Evolutionary conservation across 2,888 invertebrate species (phyloP).

Genomic region (Pilophorus perplexus): DNA sequence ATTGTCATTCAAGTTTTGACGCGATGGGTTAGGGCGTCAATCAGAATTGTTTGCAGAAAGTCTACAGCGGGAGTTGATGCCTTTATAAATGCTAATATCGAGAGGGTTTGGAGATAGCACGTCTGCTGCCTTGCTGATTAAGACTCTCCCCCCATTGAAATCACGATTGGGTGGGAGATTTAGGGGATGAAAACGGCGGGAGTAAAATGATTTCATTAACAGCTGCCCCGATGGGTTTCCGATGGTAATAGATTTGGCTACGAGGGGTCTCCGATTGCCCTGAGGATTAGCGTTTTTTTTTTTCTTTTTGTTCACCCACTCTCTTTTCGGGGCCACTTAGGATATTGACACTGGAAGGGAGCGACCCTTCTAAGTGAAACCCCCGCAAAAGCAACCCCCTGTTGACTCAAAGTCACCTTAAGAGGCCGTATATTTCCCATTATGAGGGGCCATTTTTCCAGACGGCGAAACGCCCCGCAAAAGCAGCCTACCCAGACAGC

Average conservation of each 20-base stretch:
- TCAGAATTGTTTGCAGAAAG: slow-evolving; percentile 24
- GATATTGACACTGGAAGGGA: slow-evolving; percentile 34
- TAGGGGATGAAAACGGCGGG: slow-evolving; percentile 21
- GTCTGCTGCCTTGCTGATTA: slow-evolving; percentile 36
- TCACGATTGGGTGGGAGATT: slow-evolving; percentile 5
- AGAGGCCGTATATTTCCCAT: slow-evolving; percentile 22
- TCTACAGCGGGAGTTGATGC: neutral
- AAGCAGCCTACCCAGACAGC: no score
- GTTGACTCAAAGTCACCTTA: slow-evolving; percentile 31
- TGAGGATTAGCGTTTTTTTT: slow-evolving; percentile 1
- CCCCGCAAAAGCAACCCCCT: no score
- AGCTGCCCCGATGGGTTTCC: slow-evolving; percentile 47
- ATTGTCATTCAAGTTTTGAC: no score
- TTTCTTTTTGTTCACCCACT: slow-evolving; percentile 4
- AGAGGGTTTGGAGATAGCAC: slow-evolving; percentile 26
- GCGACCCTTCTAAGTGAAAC: slow-evolving; percentile 13
- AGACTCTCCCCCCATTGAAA: slow-evolving; percentile 6
- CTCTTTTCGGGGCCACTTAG: slow-evolving; percentile 58
- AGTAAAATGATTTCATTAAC: slow-evolving; percentile 48
- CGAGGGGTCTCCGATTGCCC: slow-evolving; percentile 2
- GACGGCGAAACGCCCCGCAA: no score
- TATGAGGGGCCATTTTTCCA: slow-evolving; percentile 12
- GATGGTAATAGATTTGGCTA: slow-evolving; percentile 47
- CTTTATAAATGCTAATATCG: slow-evolving; percentile 23
- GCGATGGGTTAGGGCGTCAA: no score